Conservation (phyloP, 2,797 vertebrate genomes). For the Sebastes minor region DNA sequence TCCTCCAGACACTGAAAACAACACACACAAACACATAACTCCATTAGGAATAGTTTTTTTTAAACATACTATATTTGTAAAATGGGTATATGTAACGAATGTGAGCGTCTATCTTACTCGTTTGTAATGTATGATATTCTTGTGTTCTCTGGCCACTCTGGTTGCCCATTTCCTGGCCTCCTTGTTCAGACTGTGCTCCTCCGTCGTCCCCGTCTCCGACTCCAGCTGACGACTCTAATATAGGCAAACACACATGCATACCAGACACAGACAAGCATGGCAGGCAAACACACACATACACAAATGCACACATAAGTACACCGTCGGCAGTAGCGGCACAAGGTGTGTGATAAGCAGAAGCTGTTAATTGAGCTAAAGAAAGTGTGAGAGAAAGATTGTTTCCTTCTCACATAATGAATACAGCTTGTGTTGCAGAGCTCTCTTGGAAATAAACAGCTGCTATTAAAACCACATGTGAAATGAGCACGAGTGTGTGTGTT, state of each 20-base stretch:
- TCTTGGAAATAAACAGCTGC: conserved; percentile 23
- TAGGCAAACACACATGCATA: conserved; percentile 18
- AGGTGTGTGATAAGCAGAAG: conserved; percentile 41
- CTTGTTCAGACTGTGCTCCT: conserved; percentile 99
- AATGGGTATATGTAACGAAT: background rate
- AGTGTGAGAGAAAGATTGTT: conserved; percentile 46
- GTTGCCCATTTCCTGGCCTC: conserved; percentile 98
- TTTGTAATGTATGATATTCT: conserved; percentile 94
- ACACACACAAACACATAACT: conserved; percentile 18
- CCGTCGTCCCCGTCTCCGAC: conserved; percentile 93
- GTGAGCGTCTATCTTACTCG: conserved; percentile 79
- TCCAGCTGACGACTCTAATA: conserved; percentile 95
- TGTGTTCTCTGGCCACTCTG: conserved; percentile 94
- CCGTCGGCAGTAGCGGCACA: conserved; percentile 13
- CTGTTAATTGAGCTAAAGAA: conserved; percentile 60
- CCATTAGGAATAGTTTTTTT: background rate
- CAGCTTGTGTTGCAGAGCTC: conserved; percentile 27
- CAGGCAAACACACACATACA: conserved; percentile 26
- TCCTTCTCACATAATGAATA: conserved; percentile 52
- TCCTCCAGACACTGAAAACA: conserved; percentile 88
- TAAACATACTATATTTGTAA: background rate
- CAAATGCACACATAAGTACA: conserved; percentile 24
- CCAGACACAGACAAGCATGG: conserved; percentile 14
- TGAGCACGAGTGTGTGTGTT: conserved; percentile 5
- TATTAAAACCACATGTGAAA: conserved; percentile 55